Percentiles rank a stretch among this genome's conserved stretches.
Conservation (phyloP, 1,140 invertebrate species). For the Thaumetopoea pityocampa region DNA sequence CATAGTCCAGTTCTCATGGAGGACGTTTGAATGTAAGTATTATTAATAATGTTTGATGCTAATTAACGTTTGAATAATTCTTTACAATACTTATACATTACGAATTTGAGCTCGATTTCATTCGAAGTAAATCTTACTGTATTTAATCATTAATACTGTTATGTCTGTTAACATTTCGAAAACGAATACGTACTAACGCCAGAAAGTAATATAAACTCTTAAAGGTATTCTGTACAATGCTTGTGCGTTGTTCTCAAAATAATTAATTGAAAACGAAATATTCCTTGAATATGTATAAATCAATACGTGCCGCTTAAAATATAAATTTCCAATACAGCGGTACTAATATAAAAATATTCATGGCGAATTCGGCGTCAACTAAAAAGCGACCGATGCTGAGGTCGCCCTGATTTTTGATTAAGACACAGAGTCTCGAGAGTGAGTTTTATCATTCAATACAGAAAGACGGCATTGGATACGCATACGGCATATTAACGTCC, state of each 20-base stretch:
- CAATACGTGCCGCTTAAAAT: conserved; percentile 41
- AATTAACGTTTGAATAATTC: conserved; percentile 46
- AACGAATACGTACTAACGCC: conserved; percentile 27
- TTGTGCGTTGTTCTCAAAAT: conserved; percentile 70
- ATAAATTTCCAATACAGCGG: conserved; percentile 47
- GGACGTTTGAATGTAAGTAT: conserved; percentile 60
- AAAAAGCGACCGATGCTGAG: conserved; percentile 48
- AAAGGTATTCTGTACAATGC: conserved; percentile 62
- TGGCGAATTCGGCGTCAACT: conserved; percentile 49
- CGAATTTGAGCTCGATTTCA: conserved; percentile 72
- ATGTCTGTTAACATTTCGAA: conserved; percentile 26
- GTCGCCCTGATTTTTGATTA: conserved; percentile 46
- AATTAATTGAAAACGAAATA: conserved; percentile 45
- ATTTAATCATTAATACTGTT: conserved; percentile 28
- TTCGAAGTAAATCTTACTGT: conserved; percentile 62
- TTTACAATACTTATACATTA: conserved; percentile 62
- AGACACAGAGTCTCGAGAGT: conserved; percentile 59
- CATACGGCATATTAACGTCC: conserved; percentile 46
- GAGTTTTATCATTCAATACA: conserved; percentile 43
- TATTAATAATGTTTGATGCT: conserved; percentile 43
- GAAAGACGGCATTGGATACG: conserved; percentile 67
- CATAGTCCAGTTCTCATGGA: conserved; percentile 53
- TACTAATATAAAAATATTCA: conserved; percentile 69
- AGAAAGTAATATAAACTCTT: conserved; percentile 40
- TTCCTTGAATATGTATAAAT: conserved; percentile 47